Conservation (phyloP, 1,140 invertebrate species). For the Drosophila triauraria region DNA sequence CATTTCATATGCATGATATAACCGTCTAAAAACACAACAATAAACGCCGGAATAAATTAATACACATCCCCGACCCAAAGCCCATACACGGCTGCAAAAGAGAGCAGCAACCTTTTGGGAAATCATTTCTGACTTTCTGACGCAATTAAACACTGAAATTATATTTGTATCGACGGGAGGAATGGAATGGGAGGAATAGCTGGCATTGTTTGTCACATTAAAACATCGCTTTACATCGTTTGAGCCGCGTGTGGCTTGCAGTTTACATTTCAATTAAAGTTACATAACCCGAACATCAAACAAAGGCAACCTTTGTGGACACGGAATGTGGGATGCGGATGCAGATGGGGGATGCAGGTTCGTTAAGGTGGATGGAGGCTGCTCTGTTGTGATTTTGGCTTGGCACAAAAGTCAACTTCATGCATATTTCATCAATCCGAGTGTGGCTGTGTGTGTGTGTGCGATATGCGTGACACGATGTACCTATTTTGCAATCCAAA, state of each 20-base stretch:
- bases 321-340: background rate
- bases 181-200: constrained; percentile 4
- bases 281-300: constrained; percentile 74
- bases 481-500: background rate
- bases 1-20: constrained; percentile 72
- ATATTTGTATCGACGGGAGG: constrained; percentile 24
- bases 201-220: constrained; percentile 70
- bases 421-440: constrained; percentile 76
- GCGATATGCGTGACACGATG: constrained; percentile 45
- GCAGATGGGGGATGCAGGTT: constrained; percentile 16
- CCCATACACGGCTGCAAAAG: constrained; percentile 7
- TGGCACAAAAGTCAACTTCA: constrained; percentile 80
- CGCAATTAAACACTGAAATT: constrained; percentile 68
- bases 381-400: constrained; percentile 73
- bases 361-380: constrained; percentile 48
- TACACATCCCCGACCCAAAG: background rate
- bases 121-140: constrained; percentile 67
- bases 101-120: constrained; percentile 35
- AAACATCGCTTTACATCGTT: constrained; percentile 74
- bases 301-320: constrained; percentile 31
- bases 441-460: constrained; percentile 5
- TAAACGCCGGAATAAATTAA: constrained; percentile 65
- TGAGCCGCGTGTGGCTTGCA: constrained; percentile 75
- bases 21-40: constrained; percentile 59
- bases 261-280: constrained; percentile 82